Base-by-base conservation (phyloP, 1,140 invertebrate genomes). In the Zelostemma sp. region DNA sequence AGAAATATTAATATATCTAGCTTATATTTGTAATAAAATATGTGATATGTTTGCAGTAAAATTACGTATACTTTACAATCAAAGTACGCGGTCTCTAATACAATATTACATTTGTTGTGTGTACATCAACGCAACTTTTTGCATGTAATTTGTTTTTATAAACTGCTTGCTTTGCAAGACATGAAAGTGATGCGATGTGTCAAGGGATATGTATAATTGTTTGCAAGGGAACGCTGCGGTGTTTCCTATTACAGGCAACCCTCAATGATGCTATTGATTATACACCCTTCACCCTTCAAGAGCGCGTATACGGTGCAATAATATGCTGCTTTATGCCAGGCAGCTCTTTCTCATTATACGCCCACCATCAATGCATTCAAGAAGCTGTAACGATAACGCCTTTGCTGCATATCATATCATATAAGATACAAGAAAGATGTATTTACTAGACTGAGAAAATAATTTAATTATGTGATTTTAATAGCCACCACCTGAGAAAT, bases 211-310 rank as follows among this genome's bases (percentile, higher is more conserved):
- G 68, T 63, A 57, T 61, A 59, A 31, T 40, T 51, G 71, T 68
- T 70, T 73, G 63, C 71, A 68, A 72, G 71, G 74, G 75, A 54
- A 56, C 50, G 41, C 53, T 69, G 65, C 51, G 73, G 75, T 78
- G 74, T 80, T 80, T 79, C 76, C 76, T 63, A 75, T 80, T 79
- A 76, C 68, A 64, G 45, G 73, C 74, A 74, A 73, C 79, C 79
- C 76, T 75, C 70, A 70, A 77, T 79, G 76, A 70, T 72, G 72
- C 62, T 83, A 83, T 83, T 79, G 81, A 83, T 83, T 83, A 83
- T 82, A 80, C 78, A 81, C 77, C 68, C 67, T 70, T 66, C 69
- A 58, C 63, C 63, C 57, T 57, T 63, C 21, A 54, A 6, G 41
- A 64, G 47, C 51, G 18, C 60, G 59, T 62, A 68, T 47, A 21